Base-by-base conservation (phyloP, 2,113 vertebrate genomes). In the Cheilinus undulatus region DNA sequence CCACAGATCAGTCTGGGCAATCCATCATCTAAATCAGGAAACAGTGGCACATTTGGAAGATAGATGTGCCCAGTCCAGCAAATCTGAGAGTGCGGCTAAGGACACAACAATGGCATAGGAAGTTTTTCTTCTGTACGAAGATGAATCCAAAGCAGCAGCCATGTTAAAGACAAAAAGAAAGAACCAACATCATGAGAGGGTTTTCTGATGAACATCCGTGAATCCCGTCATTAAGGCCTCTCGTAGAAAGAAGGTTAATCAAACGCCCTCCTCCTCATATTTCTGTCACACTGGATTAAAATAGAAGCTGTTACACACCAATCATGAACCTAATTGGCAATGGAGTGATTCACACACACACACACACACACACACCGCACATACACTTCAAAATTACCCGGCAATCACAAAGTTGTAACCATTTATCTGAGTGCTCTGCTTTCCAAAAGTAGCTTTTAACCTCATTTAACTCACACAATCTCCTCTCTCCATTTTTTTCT, bases 391-490 rank as follows among this genome's bases (percentile, higher is more conserved):
- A 73, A 62, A 34, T 42, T 51, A 71, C 3, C 19, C 22, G 0
- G 71, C 59, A 71, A 82, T 76, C 67, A 56, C 53, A 50, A 74
- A 74, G 53, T 82, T 85, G 65, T 69, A 83, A 74, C 76, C 69
- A 80, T 80, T 80, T 63, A 73, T 72, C 36, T 27, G 40, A 85
- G 70, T 71, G 82, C 26, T 83, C 75, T 62, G 83, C 78, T 85
- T 85, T 84, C 77, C 52, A 84, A 84, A 89, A 77, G 66, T 86
- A 78, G 80, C 61, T 65, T 73, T 82, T 58, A 87, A 82, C 75
- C 83, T 82, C 69, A 80, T 89, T 86, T 73, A 78, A 45, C 34
- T 13, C 20, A 34, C 45, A 24, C 43, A 14, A 4, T 32, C 50
- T 5, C 0, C 19, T n/a, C 22, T 68, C 20, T 19, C 27, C 28